Conservation (phyloP, 2,113 vertebrate species). For the Scomber japonicus region DNA sequence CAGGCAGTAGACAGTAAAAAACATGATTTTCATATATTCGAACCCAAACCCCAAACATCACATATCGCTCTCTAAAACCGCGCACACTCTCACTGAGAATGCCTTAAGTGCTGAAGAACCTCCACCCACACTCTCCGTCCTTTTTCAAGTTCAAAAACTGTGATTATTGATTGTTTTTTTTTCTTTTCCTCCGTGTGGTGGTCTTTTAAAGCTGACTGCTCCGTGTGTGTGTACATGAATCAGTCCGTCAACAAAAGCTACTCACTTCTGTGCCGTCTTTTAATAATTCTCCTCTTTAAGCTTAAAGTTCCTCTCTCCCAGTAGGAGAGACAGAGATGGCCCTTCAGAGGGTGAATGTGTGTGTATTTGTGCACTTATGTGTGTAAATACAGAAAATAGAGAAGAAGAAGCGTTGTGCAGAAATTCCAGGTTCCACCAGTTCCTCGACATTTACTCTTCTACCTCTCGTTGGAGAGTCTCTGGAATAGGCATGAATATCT, state of each 20-base stretch:
- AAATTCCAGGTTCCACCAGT: constrained; percentile 38
- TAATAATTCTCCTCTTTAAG: constrained; percentile 17
- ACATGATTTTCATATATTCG: constrained; percentile 48
- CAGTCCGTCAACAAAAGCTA: constrained; percentile 46
- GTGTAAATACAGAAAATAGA: constrained; percentile 59
- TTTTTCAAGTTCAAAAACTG: constrained; percentile 43
- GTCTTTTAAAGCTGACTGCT: constrained; percentile 65
- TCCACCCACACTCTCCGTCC: constrained; percentile 13
- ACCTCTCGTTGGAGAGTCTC: constrained; percentile 64
- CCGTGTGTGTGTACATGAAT: constrained; percentile 39
- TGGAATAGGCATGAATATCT: constrained; percentile 42
- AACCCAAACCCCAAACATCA: constrained; percentile 28
- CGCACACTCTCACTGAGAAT: constrained; percentile 46
- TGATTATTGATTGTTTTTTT: constrained; percentile 52
- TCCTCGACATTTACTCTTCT: constrained; percentile 28
- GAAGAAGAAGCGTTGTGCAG: constrained; percentile 69
- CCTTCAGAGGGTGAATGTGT: constrained; percentile 40
- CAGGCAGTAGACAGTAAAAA: constrained; percentile 69
- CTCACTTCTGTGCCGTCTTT: constrained; percentile 36
- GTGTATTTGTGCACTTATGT: constrained; percentile 60
- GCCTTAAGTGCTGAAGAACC: constrained; percentile 36
- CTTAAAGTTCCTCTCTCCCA: constrained; percentile 37
- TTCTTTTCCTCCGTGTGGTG: constrained; percentile 27
- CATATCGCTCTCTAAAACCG: constrained; percentile 30
- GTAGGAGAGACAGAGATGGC: constrained; percentile 36